These are phyloP conservation scores for Charina bottae DNA, from an alignment of 2,113 vertebrate species.

Conservation along the genomic window DNA sequence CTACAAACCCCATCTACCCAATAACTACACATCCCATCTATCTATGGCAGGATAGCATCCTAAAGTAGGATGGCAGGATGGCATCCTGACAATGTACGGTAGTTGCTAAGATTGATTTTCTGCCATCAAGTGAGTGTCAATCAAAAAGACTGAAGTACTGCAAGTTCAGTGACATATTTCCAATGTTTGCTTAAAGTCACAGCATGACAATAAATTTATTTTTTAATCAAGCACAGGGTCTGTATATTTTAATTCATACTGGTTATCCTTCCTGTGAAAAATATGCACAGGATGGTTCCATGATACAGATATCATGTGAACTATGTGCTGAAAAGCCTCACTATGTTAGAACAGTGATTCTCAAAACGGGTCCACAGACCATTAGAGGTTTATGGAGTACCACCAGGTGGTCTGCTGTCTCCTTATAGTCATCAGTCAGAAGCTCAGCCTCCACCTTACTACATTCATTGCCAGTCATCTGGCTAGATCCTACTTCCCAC, in stretches of 20 bases:
- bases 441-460: too few relatives aligned
- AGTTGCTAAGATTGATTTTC: not conserved
- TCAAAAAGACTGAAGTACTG: constrained; percentile 7
- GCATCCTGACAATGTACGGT: too few relatives aligned
- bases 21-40: too few relatives aligned
- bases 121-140: not conserved
- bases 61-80: too few relatives aligned
- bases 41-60: too few relatives aligned
- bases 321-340: not conserved
- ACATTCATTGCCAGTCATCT: too few relatives aligned
- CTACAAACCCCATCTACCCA: too few relatives aligned
- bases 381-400: not conserved
- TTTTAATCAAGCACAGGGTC: not conserved
- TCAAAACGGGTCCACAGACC: not conserved
- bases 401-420: too few relatives aligned
- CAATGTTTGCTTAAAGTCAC: not conserved
- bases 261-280: constrained; percentile 5
- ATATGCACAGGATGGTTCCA: not conserved
- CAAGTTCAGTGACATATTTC: not conserved
- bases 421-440: too few relatives aligned
- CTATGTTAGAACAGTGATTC: too few relatives aligned
- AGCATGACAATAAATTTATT: rapidly evolving
- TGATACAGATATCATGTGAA: not conserved
- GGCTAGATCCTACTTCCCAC: too few relatives aligned
- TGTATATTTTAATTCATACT: not conserved